A percentile compares a stretch with the other conserved stretches of the same genome.
phyloP scores from a whole-genome alignment of 2,113 vertebrate genomes.

The Rhea pennata region DNA sequence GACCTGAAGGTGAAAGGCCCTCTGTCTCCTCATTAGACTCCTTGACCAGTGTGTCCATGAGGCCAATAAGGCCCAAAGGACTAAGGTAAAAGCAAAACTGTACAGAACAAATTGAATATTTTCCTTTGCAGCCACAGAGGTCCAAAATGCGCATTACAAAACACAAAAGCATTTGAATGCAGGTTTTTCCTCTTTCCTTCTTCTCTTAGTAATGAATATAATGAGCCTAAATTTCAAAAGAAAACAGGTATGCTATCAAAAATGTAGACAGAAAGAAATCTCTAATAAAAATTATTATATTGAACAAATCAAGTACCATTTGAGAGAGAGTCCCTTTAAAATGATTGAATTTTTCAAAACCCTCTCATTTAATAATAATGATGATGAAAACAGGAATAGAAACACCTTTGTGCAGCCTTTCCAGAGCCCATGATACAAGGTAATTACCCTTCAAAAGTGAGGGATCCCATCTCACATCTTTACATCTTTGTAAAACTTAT shows the following conservation, averaged over 20 bases:
- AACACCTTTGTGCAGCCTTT: neutral
- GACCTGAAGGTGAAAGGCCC: neutral
- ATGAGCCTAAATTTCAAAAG: neutral
- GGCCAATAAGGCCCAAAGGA: neutral
- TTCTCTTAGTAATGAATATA: neutral
- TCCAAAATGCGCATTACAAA: neutral
- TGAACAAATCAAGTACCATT: neutral
- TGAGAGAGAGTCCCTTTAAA: neutral
- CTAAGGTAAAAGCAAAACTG: neutral
- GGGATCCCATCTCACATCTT: neutral
- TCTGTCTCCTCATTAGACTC: neutral
- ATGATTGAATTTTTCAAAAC: rapidly evolving
- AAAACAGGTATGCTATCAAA: neutral
- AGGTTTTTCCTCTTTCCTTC: neutral
- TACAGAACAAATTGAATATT: neutral
- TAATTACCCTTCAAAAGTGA: neutral
- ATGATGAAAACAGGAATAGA: neutral
- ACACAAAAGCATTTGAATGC: neutral
- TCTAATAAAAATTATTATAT: neutral
- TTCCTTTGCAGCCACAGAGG: neutral
- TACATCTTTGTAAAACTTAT: no score
- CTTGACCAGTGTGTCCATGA: neutral
- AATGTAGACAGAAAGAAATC: neutral
- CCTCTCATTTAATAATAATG: neutral
- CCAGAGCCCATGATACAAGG: neutral